A percentile compares a stretch with the other conserved stretches of the same genome.
Conservation (phyloP, 53 echinoderm and acorn worm genomes). For the Paelopatides confundens region DNA sequence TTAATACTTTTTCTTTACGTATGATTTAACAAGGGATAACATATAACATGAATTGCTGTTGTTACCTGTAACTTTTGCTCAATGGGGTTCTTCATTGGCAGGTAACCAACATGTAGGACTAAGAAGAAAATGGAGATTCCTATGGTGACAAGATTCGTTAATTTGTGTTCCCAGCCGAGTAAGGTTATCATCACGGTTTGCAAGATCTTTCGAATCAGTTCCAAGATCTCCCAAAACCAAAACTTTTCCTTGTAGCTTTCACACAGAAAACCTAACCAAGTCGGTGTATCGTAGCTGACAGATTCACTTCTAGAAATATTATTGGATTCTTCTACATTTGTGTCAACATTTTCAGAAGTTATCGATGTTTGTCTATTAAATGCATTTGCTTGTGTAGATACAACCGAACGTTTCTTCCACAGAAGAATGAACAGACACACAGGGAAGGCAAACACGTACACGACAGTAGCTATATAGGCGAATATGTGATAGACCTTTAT, state of each 20-base stretch:
- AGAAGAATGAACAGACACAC: constrained; percentile 40
- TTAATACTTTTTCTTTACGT: too few relatives aligned
- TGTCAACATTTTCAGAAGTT: too few relatives aligned
- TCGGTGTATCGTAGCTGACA: background rate
- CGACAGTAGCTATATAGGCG: constrained; percentile 25
- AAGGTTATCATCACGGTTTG: background rate
- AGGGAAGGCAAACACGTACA: constrained; percentile 70
- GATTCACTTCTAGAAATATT: background rate
- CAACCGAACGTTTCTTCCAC: background rate
- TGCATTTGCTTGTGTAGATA: background rate
- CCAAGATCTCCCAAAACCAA: constrained; percentile 35
- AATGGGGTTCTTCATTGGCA: too few relatives aligned
- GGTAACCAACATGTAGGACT: too few relatives aligned
- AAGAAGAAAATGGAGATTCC: background rate
- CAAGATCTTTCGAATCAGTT: background rate
- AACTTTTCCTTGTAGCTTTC: constrained; percentile 13
- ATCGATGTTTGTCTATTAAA: too few relatives aligned
- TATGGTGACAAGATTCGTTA: background rate
- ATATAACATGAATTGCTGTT: too few relatives aligned
- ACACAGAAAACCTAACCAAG: background rate
- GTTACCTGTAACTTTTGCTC: too few relatives aligned
- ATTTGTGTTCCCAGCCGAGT: background rate
- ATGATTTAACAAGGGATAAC: too few relatives aligned
- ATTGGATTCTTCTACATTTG: background rate
- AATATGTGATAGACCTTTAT: constrained; percentile 27